phyloP scores from a whole-genome alignment of 2,888 invertebrate genomes.

The Hirudinaria manillensis region DNA sequence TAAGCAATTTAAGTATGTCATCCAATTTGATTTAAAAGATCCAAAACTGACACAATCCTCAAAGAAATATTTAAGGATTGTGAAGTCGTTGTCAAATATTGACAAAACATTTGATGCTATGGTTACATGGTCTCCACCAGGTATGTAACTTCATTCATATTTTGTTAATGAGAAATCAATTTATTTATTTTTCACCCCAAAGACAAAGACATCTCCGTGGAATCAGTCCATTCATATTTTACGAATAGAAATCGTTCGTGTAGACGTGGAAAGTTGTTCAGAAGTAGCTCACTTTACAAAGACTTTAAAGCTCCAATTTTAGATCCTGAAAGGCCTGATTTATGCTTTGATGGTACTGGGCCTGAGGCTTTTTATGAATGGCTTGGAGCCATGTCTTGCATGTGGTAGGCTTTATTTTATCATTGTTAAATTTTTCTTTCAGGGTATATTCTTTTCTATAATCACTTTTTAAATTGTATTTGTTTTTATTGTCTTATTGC shows the following conservation, averaged over 20 bases:
- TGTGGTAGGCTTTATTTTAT: slow-evolving; percentile 5
- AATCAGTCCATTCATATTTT: neutral
- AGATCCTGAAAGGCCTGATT: slow-evolving; percentile 1
- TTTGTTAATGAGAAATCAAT: neutral
- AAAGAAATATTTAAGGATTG: slow-evolving; percentile 16
- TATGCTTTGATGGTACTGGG: neutral
- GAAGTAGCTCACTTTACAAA: neutral
- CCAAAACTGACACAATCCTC: neutral
- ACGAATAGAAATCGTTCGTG: neutral
- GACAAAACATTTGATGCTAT: slow-evolving; percentile 22
- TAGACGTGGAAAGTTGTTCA: slow-evolving; percentile 3
- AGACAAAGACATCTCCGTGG: neutral
- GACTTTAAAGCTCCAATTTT: neutral
- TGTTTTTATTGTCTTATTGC: neutral
- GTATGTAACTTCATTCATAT: neutral
- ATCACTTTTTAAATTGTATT: no score
- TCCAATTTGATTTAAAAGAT: slow-evolving; percentile 11
- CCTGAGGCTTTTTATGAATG: slow-evolving; percentile 22
- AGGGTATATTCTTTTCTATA: no score
- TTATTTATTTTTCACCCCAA: neutral
- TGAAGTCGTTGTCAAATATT: neutral
- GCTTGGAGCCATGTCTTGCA: slow-evolving; percentile 16
- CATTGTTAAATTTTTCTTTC: neutral
- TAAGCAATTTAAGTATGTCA: slow-evolving; percentile 3
- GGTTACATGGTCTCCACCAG: slow-evolving; percentile 19